Evolutionary conservation across 2,888 invertebrate species (phyloP).

Genomic region (Phragmatobia fuliginosa): DNA sequence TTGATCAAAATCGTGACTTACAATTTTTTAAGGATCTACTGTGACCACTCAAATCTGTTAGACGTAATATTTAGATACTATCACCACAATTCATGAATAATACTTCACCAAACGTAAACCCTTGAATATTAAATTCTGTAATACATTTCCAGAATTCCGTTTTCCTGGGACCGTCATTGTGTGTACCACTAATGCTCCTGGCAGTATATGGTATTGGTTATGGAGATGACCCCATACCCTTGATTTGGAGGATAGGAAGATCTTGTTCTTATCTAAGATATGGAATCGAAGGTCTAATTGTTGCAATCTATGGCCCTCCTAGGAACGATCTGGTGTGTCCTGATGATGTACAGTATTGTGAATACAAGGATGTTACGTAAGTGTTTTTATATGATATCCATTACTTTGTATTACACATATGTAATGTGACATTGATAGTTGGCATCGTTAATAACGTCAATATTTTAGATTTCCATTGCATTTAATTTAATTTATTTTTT

Average conservation of each 20-base stretch:
- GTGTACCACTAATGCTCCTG: constrained; percentile 95
- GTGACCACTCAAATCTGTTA: no score
- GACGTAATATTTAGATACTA: no score
- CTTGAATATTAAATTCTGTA: not conserved
- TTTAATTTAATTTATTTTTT: no score
- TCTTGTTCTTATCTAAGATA: constrained; percentile 94
- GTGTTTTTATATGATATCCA: constrained; percentile 42
- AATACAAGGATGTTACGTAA: constrained; percentile 89
- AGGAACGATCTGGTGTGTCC: constrained; percentile 92
- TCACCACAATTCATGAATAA: no score
- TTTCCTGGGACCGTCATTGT: constrained; percentile 95
- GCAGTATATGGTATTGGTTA: constrained; percentile 95
- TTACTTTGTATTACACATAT: not conserved
- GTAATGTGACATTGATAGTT: no score
- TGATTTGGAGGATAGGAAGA: constrained; percentile 92
- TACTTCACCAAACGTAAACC: no score
- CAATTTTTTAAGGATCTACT: no score
- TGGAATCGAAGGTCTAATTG: constrained; percentile 92
- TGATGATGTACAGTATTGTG: constrained; percentile 90
- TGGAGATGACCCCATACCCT: constrained; percentile 90
- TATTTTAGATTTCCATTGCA: no score
- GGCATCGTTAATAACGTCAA: no score
- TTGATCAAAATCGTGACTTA: no score
- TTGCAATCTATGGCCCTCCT: constrained; percentile 92
- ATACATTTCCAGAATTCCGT: constrained; percentile 91